These are phyloP conservation scores for Pseudocheirus occidentalis DNA, from an alignment of 2,797 vertebrate species.

Conservation along the genomic window DNA sequence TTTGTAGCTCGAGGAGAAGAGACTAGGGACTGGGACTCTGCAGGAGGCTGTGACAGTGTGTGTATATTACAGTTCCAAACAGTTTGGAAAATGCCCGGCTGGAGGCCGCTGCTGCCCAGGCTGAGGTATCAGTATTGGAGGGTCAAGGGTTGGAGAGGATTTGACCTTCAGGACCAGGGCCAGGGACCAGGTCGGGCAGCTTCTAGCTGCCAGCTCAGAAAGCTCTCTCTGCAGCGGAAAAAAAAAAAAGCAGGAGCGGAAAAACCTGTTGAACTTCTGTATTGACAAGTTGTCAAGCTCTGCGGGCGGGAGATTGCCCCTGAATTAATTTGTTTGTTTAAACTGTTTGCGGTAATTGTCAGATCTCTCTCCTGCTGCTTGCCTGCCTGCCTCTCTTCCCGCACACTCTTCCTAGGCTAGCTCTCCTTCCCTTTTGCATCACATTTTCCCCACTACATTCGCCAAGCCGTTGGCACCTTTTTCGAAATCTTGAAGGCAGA, in stretches of 20 bases:
- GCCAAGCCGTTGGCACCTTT: not conserved
- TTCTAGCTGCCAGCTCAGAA: not conserved
- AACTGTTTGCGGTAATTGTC: constrained; percentile 75
- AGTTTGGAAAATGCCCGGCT: not conserved
- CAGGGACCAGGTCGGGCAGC: not conserved
- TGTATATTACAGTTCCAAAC: not conserved
- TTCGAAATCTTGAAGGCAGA: not conserved
- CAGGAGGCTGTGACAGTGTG: not conserved
- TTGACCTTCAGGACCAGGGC: not conserved
- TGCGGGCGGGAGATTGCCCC: constrained; percentile 49
- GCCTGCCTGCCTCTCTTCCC: constrained; percentile 46
- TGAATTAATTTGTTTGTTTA: constrained; percentile 80
- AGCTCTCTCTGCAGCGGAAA: not conserved
- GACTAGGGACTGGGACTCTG: not conserved
- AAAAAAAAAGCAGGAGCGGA: constrained; percentile 33
- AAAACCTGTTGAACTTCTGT: constrained; percentile 68
- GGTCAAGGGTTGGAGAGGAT: not conserved
- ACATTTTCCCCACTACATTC: not conserved
- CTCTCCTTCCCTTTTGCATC: not conserved
- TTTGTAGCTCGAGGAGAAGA: not conserved
- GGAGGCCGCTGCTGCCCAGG: not conserved
- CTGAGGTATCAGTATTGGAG: not conserved
- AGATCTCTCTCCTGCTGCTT: constrained; percentile 49
- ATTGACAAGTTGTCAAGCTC: constrained; percentile 69
- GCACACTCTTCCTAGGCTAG: not conserved